Evolutionary conservation across 2,113 vertebrate species (phyloP), one percentile per base, ranked within the genome.

Genomic region (Prunella himalayana): DNA sequence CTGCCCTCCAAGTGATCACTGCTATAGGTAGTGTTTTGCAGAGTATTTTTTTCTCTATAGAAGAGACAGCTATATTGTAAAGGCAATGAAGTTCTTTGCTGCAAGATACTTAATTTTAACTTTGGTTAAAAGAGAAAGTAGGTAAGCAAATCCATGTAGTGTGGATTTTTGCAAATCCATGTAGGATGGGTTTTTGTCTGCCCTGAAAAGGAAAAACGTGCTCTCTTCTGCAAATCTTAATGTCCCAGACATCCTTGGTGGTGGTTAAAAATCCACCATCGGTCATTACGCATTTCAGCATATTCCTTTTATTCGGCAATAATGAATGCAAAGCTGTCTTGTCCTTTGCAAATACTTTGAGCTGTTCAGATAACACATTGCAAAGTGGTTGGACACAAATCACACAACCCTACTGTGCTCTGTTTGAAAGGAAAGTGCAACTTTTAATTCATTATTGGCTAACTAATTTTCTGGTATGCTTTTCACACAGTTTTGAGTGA

Each of bases 301-400:
- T 64, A 56, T 88, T 94, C 47, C 22, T 96, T 97, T 87, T 91
- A 61, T 90, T 86, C 11, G 2, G 51, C 68, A 82, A 50, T 95
- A 94, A 94, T 82, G 86, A 91, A 92, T 92, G 66, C 56, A 92
- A 95, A 92, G 76, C 79, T 94, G 61, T 70, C 68, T 82, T 91
- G 82, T 69, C 82, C 71, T 96, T 92, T 90, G 75, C 84, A 86
- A 61, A 18, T 72, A 45, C 88, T 78, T 94, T 82, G 70, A 84
- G 73, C 95, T 92, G 27, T 79, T 94, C 78, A 92, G 83, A 85
- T 95, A 89, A 80, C 86, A 75, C 79, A 42, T 30, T 51, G 30
- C 35, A 42, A 42, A 59, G 85, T 87, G 42, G 77, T 57, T 95
- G 94, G 71, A 66, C n/a, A 68, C 64, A 77, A 94, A 70, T 85